Conservation (phyloP, 2,797 vertebrate species). For the Micromesistius poutassou region DNA sequence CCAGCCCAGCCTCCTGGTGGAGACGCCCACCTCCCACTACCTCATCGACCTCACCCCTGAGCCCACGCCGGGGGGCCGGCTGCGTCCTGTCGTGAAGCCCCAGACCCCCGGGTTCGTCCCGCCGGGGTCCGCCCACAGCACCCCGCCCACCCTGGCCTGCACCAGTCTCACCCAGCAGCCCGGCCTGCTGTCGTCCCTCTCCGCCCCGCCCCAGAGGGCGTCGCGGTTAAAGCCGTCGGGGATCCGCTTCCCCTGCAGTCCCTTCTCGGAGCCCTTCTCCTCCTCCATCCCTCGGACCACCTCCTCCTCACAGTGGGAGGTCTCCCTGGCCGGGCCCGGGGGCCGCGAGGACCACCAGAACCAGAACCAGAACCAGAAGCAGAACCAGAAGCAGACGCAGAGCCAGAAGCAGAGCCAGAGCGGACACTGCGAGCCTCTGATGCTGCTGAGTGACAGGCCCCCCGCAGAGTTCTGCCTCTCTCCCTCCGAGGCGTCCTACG, state of each 20-base stretch:
- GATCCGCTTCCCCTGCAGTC: constrained; percentile 35
- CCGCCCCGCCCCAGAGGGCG: neutral
- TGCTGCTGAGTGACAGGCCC: constrained; percentile 80
- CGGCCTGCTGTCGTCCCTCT: constrained; percentile 32
- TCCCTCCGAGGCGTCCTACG: constrained; percentile 78
- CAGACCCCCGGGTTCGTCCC: constrained; percentile 46
- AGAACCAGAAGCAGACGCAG: too few relatives aligned
- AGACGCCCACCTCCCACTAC: constrained; percentile 53
- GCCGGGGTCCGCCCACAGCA: constrained; percentile 22
- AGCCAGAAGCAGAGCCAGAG: constrained; percentile 68
- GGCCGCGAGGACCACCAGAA: constrained; percentile 55
- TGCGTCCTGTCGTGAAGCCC: constrained; percentile 53
- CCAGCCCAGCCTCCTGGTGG: constrained; percentile 34
- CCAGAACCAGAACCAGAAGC: constrained; percentile 69
- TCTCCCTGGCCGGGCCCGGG: constrained; percentile 56
- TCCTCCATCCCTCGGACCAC: constrained; percentile 44
- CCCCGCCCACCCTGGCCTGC: constrained; percentile 41
- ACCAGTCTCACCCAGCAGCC: constrained; percentile 28
- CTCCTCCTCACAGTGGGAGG: constrained; percentile 40
- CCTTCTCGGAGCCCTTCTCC: constrained; percentile 48
- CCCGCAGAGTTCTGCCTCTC: constrained; percentile 87
- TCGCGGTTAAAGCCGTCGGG: constrained; percentile 19
- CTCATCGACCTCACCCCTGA: constrained; percentile 57
- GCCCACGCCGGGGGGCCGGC: constrained; percentile 53
- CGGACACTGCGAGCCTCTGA: constrained; percentile 76